Evolutionary conservation across 30 jellyfish, hydroid and myxozoan genomes (phyloP).

Genomic region (Aurelia coerulea): DNA sequence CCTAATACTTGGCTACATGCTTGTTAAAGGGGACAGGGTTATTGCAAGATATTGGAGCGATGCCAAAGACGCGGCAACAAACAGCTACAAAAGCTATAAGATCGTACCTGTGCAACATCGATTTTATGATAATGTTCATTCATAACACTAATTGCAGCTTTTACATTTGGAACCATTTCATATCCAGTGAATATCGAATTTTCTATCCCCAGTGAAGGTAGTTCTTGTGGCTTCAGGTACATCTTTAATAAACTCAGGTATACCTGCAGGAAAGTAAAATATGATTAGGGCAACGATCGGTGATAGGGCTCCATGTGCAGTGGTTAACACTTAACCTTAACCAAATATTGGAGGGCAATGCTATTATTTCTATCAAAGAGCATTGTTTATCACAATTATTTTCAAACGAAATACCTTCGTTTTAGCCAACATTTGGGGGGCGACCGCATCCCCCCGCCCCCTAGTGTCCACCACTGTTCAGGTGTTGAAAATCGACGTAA

Average conservation of each 20-base stretch:
- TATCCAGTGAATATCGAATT: constrained; percentile 66
- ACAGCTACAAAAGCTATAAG: background rate
- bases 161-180: constrained; percentile 65
- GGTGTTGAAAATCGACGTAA: too few relatives aligned
- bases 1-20: background rate
- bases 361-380: too few relatives aligned
- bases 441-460: too few relatives aligned
- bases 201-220: constrained; percentile 74
- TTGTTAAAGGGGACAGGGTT: background rate
- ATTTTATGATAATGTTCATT: constrained; percentile 77
- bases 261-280: constrained; percentile 21
- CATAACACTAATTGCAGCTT: constrained; percentile 84
- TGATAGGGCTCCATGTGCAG: too few relatives aligned
- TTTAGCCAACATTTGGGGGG: too few relatives aligned
- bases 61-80: background rate
- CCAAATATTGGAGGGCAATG: too few relatives aligned
- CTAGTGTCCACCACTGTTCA: too few relatives aligned
- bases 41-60: too few relatives aligned
- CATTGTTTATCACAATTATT: too few relatives aligned
- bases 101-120: constrained; percentile 81
- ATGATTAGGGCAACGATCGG: background rate
- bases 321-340: too few relatives aligned
- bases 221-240: constrained; percentile 82
- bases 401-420: too few relatives aligned
- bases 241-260: constrained; percentile 81